phyloP scores from a whole-genome alignment of 2,113 vertebrate species.

The Fulica atra region DNA sequence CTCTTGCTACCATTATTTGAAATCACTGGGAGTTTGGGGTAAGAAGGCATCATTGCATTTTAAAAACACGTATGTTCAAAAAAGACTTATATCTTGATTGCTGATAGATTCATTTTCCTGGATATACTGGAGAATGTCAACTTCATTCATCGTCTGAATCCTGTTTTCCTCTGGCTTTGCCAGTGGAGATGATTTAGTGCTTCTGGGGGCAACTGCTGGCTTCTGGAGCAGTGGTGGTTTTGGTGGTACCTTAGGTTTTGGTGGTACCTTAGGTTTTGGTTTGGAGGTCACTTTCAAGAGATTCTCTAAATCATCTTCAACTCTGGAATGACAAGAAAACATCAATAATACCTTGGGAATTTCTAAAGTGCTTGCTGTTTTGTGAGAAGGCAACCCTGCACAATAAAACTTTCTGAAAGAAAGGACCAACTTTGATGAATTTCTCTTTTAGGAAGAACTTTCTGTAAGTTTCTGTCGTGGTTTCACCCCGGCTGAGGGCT shows the following conservation, averaged over 20 bases:
- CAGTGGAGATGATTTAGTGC: neutral
- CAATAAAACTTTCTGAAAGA: neutral
- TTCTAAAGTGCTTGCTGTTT: neutral
- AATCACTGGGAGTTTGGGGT: neutral
- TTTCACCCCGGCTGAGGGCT: too few relatives aligned
- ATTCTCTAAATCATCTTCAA: constrained; percentile 85
- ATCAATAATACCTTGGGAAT: neutral
- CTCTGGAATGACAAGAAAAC: constrained; percentile 68
- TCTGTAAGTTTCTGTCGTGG: neutral
- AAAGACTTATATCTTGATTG: constrained; percentile 76
- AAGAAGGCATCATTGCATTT: neutral
- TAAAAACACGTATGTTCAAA: constrained; percentile 36
- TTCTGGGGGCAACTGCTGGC: constrained; percentile 20
- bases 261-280: constrained; percentile 64
- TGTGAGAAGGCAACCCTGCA: neutral
- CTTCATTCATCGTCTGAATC: constrained; percentile 79
- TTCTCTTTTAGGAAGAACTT: neutral
- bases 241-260: constrained; percentile 64
- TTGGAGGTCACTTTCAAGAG: constrained; percentile 74
- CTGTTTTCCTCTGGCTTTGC: constrained; percentile 11
- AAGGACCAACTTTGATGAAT: neutral
- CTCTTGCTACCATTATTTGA: neutral
- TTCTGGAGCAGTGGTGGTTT: constrained; percentile 76
- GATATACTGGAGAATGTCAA: constrained; percentile 87
- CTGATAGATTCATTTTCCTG: constrained; percentile 76